Percentiles rank a stretch among this genome's conserved stretches.
Evolutionary conservation across 2,113 vertebrate species (phyloP).

Genomic region (Rhagologus leucostigma): DNA sequence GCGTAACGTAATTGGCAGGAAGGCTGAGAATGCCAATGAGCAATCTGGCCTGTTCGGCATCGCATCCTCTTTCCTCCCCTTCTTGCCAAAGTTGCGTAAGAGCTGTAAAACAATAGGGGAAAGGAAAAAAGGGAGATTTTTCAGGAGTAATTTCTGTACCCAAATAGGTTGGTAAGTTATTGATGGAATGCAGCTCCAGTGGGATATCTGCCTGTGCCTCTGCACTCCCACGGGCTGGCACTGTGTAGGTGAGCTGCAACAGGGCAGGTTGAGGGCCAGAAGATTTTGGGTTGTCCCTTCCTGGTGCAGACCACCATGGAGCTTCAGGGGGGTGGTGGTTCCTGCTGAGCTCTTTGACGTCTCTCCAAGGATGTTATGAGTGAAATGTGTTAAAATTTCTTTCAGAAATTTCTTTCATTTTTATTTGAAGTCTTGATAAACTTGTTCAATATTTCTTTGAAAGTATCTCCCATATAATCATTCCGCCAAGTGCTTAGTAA

Average conservation of each 20-base stretch:
- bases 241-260: not conserved
- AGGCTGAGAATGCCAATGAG: not conserved
- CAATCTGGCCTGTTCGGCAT: not conserved
- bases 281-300: not conserved
- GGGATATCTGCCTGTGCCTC: accelerated
- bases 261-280: not conserved
- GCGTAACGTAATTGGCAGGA: not conserved
- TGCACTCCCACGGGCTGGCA: accelerated
- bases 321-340: not conserved
- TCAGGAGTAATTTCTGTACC: not conserved
- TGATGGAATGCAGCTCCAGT: not conserved
- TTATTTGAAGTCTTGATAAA: not conserved
- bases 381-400: not conserved
- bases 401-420: not conserved
- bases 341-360: not conserved
- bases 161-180: not conserved
- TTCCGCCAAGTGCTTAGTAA: too few species aligned
- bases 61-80: not conserved
- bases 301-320: not conserved
- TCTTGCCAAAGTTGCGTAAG: not conserved
- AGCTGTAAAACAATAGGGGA: not conserved
- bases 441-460: not conserved
- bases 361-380: not conserved
- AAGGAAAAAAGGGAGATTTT: not conserved
- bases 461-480: not conserved